These are phyloP conservation scores for Onychomys arenicola DNA, from an alignment of 2,797 vertebrate species.

Conservation along the genomic window DNA sequence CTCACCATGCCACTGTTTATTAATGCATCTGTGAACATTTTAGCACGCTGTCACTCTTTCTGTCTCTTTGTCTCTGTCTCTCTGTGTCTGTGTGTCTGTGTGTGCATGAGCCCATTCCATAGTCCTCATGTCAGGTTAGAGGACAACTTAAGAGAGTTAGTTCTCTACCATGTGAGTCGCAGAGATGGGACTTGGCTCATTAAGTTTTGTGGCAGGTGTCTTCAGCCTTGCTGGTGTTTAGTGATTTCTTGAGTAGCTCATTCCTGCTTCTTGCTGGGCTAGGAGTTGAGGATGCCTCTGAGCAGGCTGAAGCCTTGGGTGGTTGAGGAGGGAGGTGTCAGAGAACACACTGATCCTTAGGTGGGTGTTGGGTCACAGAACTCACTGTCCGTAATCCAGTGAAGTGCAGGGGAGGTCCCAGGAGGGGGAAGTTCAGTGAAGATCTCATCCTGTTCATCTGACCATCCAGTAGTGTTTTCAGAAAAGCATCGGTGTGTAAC, in stretches of 20 bases:
- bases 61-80: neutral
- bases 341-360: neutral
- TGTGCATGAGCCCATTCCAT: too few relatives aligned
- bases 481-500: neutral
- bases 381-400: fast-evolving
- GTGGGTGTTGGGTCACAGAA: neutral
- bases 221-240: neutral
- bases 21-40: fast-evolving
- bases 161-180: neutral
- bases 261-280: neutral
- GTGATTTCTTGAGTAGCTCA: neutral
- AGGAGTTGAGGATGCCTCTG: neutral
- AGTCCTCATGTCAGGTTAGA: neutral
- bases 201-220: neutral
- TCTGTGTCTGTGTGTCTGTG: neutral
- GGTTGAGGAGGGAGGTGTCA: neutral
- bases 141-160: neutral
- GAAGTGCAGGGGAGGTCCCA: neutral
- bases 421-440: fast-evolving
- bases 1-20: fast-evolving
- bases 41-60: neutral
- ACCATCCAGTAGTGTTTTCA: neutral
- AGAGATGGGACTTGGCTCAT: neutral
- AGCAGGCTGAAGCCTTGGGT: neutral
- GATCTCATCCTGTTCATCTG: neutral